These are phyloP conservation scores for Drosophila guanche DNA, from an alignment of 1,140 invertebrate genomes.

Conservation along the genomic window DNA sequence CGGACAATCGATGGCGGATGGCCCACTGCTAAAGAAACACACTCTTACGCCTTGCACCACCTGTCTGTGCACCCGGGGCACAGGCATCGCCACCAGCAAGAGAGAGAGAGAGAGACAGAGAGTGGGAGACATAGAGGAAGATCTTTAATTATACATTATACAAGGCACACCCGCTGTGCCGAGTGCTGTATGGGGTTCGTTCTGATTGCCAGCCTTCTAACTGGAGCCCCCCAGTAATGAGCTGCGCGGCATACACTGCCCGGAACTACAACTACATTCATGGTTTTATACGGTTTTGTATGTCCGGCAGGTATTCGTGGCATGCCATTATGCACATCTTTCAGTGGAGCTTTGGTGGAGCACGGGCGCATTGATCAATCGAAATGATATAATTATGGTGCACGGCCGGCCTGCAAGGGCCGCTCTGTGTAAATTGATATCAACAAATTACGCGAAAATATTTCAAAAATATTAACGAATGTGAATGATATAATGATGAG, in stretches of 20 bases:
- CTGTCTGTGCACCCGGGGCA: conserved; percentile 51
- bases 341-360: not conserved
- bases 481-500: conserved; percentile 79
- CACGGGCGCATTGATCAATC: conserved; percentile 69
- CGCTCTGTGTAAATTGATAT: conserved; percentile 79
- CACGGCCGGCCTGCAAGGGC: conserved; percentile 18
- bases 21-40: conserved; percentile 15
- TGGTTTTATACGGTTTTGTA: too few species aligned
- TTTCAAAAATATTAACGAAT: conserved; percentile 82
- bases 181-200: conserved; percentile 54
- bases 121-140: not conserved
- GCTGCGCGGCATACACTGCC: conserved; percentile 48
- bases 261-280: too few species aligned
- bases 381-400: conserved; percentile 81
- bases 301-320: conserved; percentile 44
- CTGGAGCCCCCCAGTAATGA: conserved; percentile 54
- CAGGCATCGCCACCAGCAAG: not conserved
- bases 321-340: conserved; percentile 48
- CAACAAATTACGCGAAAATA: conserved; percentile 81
- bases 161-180: conserved; percentile 71
- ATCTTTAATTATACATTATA: conserved; percentile 69
- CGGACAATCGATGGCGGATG: conserved; percentile 9
- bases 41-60: conserved; percentile 59
- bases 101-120: not conserved
- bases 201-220: conserved; percentile 41